These are phyloP conservation scores for Bubo scandiacus DNA, from an alignment of 2,113 vertebrate species.

Conservation along the genomic window DNA sequence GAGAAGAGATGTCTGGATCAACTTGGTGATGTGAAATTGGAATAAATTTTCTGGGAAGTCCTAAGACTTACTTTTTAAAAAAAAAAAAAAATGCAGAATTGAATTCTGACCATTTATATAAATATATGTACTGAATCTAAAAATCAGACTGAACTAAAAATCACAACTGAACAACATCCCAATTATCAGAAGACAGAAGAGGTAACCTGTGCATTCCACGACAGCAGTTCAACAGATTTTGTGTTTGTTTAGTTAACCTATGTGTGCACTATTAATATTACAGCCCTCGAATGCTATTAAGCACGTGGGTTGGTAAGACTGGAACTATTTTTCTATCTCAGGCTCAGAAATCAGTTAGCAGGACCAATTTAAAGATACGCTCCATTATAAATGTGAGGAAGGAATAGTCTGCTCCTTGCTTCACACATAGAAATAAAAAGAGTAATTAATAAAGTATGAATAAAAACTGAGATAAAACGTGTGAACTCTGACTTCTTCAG, in stretches of 20 bases:
- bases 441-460: conserved; percentile 15
- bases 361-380: neutral
- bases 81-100: neutral
- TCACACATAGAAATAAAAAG: neutral
- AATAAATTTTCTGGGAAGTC: neutral
- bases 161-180: neutral
- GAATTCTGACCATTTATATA: neutral
- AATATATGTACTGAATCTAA: neutral
- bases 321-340: neutral
- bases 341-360: neutral
- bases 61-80: too few relatives aligned
- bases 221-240: neutral
- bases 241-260: neutral
- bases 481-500: neutral
- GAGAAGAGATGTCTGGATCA: neutral
- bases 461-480: neutral
- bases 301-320: neutral
- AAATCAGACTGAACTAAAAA: neutral
- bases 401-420: neutral
- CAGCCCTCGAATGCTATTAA: neutral
- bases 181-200: neutral
- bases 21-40: neutral
- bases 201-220: neutral
- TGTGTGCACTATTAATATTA: neutral
- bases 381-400: neutral